Evolutionary conservation across 64 coral and sea anemone species (phyloP).

Genomic region (Astreopora myriophthalma): DNA sequence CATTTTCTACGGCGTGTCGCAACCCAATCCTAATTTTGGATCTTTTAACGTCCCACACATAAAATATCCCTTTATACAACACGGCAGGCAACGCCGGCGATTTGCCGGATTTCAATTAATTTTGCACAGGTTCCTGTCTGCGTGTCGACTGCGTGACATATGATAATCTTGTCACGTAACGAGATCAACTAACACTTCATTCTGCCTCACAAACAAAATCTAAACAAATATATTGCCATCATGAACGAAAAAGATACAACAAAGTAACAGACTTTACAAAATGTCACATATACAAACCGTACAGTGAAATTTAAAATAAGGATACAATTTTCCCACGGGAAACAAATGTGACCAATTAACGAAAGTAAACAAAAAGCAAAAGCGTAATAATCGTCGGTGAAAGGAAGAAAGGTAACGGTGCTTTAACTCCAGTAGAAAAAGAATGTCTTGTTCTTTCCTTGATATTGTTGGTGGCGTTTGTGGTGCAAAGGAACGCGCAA

Average conservation of each 20-base stretch:
- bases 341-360: background rate
- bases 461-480: constrained; percentile 21
- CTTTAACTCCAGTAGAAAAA: background rate
- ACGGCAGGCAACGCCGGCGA: too few species aligned
- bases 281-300: background rate
- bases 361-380: background rate
- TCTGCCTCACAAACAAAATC: background rate
- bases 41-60: too few species aligned
- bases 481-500: constrained; percentile 16
- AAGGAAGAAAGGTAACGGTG: too few species aligned
- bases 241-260: background rate
- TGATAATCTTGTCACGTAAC: background rate
- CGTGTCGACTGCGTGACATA: background rate
- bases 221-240: background rate
- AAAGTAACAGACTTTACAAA: background rate
- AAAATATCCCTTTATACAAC: too few species aligned
- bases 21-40: too few species aligned
- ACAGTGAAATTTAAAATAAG: background rate
- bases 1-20: too few species aligned
- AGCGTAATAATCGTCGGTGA: too few species aligned
- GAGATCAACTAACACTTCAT: background rate
- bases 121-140: too few species aligned
- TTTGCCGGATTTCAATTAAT: too few species aligned
- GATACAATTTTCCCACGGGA: background rate
- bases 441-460: constrained; percentile 36